These are phyloP conservation scores for Magallana gigas DNA, from an alignment of 1,140 invertebrate genomes.

Conservation along the genomic window DNA sequence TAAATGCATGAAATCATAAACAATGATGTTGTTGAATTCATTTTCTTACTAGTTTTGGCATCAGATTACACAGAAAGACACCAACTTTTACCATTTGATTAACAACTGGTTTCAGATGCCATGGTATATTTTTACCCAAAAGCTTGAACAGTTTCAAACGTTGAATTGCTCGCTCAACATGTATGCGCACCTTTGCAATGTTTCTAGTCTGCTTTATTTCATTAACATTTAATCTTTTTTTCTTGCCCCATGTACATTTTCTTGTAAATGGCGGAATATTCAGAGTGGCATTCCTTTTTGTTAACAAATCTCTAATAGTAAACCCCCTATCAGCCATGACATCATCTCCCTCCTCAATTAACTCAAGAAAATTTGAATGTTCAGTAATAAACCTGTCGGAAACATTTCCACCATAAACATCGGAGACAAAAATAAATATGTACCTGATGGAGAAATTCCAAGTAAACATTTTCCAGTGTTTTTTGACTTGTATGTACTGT, in stretches of 20 bases:
- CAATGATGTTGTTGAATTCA: too few relatives aligned
- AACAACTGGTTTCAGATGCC: neutral
- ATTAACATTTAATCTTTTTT: slow-evolving; percentile 33
- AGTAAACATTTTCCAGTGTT: too few relatives aligned
- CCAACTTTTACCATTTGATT: slow-evolving; percentile 37
- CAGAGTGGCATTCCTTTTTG: slow-evolving; percentile 32
- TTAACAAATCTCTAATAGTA: slow-evolving; percentile 44
- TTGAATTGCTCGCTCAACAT: slow-evolving; percentile 47
- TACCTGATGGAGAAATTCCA: too few relatives aligned
- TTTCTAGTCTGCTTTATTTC: slow-evolving; percentile 41
- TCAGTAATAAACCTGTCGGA: neutral
- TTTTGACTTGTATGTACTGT: too few relatives aligned
- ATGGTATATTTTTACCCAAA: too few relatives aligned
- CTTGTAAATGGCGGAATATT: slow-evolving; percentile 50
- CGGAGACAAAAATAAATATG: slow-evolving; percentile 24
- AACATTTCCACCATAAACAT: slow-evolving; percentile 46
- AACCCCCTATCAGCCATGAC: slow-evolving; percentile 49
- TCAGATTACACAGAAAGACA: too few relatives aligned
- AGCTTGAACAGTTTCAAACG: slow-evolving; percentile 30
- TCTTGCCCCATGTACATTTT: neutral
- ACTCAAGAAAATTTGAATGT: slow-evolving; percentile 11
- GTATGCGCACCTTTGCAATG: slow-evolving; percentile 42
- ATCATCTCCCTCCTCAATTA: slow-evolving; percentile 26
- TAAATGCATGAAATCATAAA: too few relatives aligned
- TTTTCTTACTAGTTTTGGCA: too few relatives aligned